Percentiles rank a stretch among this genome's conserved stretches.
These are phyloP conservation scores for Columba janthina DNA, from an alignment of 2,113 vertebrate species.

Conservation along the genomic window DNA sequence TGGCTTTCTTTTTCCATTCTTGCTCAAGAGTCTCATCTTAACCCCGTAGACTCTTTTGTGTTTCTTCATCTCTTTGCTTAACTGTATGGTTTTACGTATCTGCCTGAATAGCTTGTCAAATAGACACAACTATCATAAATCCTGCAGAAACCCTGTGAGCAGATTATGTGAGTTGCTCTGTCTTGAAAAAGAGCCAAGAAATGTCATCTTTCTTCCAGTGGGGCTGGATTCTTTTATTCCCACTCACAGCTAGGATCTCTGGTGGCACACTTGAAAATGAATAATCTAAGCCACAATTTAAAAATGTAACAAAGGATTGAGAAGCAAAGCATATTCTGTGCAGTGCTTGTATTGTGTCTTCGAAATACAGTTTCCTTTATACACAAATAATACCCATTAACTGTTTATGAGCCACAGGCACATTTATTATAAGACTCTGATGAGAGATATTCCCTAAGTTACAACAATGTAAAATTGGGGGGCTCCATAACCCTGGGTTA, in stretches of 20 bases:
- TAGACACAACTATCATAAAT: neutral
- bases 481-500: too few relatives aligned
- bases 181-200: neutral
- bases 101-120: neutral
- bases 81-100: neutral
- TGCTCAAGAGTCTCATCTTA: neutral
- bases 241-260: neutral
- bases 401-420: neutral
- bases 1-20: neutral
- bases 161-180: neutral
- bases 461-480: neutral
- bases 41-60: neutral
- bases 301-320: neutral
- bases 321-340: neutral
- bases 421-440: neutral
- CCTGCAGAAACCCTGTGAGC: neutral
- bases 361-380: neutral
- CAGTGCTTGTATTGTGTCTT: neutral
- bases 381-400: neutral
- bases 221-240: neutral
- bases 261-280: neutral
- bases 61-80: neutral
- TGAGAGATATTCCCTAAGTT: neutral
- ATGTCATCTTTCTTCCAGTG: neutral
- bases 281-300: neutral